Conservation (phyloP, 2,888 invertebrate genomes). For the Amphipoea lucens region DNA sequence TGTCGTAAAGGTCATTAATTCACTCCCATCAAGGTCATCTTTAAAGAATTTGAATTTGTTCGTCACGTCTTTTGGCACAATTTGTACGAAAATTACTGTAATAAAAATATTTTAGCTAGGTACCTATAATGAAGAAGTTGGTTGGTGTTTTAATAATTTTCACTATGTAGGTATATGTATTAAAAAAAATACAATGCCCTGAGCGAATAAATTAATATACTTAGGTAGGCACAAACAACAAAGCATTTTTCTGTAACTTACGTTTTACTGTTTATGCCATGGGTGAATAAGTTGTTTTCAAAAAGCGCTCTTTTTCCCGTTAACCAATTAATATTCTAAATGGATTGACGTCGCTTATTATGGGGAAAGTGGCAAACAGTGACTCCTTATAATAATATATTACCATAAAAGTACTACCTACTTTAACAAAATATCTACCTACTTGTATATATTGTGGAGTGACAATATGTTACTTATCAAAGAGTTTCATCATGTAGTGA, state of each 20-base stretch:
- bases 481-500: constrained; percentile 47
- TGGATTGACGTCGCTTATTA: neutral
- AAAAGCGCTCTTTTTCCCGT: neutral
- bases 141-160: neutral
- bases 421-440: constrained; percentile 13
- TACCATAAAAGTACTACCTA: constrained; percentile 7
- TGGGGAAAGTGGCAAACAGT: constrained; percentile 7
- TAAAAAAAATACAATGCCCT: neutral
- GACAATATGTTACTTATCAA: constrained; percentile 26
- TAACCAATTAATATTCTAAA: constrained; percentile 18
- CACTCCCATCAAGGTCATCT: constrained; percentile 43
- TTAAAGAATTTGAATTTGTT: constrained; percentile 33
- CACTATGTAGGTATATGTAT: neutral
- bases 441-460: constrained; percentile 22
- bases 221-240: neutral
- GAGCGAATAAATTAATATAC: neutral
- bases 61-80: constrained; percentile 36
- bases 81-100: neutral
- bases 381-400: neutral
- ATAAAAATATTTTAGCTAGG: neutral
- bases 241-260: neutral
- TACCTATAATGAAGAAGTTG: neutral
- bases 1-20: constrained; percentile 48
- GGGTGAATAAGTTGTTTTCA: constrained; percentile 4
- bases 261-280: neutral